Base-by-base conservation (phyloP, 2,797 vertebrate species). In the Hapalemur alaotrensis region DNA sequence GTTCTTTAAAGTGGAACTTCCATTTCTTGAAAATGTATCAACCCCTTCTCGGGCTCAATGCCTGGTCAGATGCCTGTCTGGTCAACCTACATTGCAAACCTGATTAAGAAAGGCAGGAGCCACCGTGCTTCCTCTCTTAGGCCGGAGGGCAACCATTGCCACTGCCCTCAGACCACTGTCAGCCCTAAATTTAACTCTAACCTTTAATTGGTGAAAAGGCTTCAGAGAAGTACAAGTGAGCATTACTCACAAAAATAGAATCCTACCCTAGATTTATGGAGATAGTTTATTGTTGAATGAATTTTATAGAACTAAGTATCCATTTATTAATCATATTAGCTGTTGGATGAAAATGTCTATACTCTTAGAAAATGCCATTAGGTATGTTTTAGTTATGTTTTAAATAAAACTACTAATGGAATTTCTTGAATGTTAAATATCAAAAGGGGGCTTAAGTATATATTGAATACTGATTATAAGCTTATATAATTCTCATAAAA, bases 401-500 rank as follows among this genome's bases (percentile, higher is more conserved):
- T 73, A 82, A 92, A 78, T 79, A 48, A 65, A 95, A 82, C 92
- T 7, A 94, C 7, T 59, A 79, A 54, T 41, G 46, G 15, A 10
- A 90, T 23, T 35, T 95, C 50, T 83, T n/a, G n/a, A 79, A 70
- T 43, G 35, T 22, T 93, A 92, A 83, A 52, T 79, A 82, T 81
- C 43, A 48, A 54, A 87, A 87, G 43, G 38, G 18, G 18, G 48
- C 25, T 95, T 91, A 75, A 43, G 11, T 32, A 63, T 75, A 43
- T 63, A 86, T 2, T 92, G 28, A 76, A 93, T 86, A 48, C 15
- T 54, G 8, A 38, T n/a, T 73, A 30, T 2, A 48, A 54, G 57
- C 67, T 72, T 88, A 91, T 50, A 86, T 89, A 80, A 67, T 84
- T 96, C 43, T 97, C 41, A 94, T 43, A 83, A 63, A 82, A 63